Base-by-base conservation (phyloP, 2,113 vertebrate genomes). In the Solea solea region DNA sequence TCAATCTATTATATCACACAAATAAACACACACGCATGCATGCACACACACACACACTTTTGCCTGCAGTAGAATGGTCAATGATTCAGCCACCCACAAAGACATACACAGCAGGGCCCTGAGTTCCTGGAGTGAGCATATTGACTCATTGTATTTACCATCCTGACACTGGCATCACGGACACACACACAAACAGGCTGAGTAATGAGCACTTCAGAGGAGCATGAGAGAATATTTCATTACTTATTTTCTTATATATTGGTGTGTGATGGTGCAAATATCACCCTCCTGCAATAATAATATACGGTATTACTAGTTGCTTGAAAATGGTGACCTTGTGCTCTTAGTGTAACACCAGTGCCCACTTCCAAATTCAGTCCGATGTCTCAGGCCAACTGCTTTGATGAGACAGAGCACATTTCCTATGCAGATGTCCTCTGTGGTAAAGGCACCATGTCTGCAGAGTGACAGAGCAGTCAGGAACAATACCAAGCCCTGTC, bases 401-500 rank as follows among this genome's bases (percentile, higher is more conserved):
- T 53, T 62, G 63, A 82, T 66, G 65, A 72, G 83, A 66, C 45
- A 21, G 52, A 76, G 69, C 65, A 57, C 72, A 74, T 83, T 80
- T 85, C 28, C 80, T 64, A 78, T 82, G 82, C 74, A 79, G 75
- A 83, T 71, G 69, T 74, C 74, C 56, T 21, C 57, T 64, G 53
- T 48, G 41, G 46, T 81, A 51, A 86, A 73, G 64, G 48, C 64
- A 51, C 59, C 46, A 28, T 62, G 76, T 64, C 78, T 73, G 77
- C 70, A 68, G 79, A 72, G 85, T 28, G 48, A 67, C 58, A 57
- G 28, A 74, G 77, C 70, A 55, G 81, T 72, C 83, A 64, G 58
- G 58, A 84, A 78, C 76, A 80, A 85, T 86, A 79, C 58, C 52
- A 9, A 55, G 72, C 70, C 66, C 68, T 84, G 84, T 86, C 85